These are phyloP conservation scores for Gephyroberyx darwinii DNA, from an alignment of 2,797 vertebrate species.

Conservation along the genomic window DNA sequence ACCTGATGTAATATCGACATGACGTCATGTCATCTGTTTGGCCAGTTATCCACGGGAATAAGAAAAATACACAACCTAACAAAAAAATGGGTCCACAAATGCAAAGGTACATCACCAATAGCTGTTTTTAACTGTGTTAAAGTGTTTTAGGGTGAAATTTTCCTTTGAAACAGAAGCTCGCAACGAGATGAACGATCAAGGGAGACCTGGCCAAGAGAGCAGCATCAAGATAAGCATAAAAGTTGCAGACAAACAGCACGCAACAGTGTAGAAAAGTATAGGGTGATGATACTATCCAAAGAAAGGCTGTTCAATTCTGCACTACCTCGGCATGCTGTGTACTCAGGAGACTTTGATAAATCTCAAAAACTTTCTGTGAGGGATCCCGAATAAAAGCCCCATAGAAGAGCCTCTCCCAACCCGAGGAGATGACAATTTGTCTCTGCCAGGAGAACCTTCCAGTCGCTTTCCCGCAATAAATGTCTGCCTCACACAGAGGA, in stretches of 20 bases:
- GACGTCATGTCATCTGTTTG: constrained; percentile 7
- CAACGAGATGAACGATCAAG: constrained; percentile 5
- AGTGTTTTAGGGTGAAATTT: constrained; percentile 7
- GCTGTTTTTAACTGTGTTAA: too few relatives aligned
- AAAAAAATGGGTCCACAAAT: neutral
- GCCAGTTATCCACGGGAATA: constrained; percentile 1
- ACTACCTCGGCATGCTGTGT: constrained; percentile 31
- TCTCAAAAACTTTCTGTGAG: constrained; percentile 67
- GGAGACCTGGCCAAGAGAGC: neutral
- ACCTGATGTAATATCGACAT: too few relatives aligned
- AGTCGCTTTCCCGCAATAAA: constrained; percentile 69
- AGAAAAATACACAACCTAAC: neutral
- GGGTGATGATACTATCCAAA: neutral
- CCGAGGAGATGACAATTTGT: constrained; percentile 66
- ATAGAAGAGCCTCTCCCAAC: constrained; percentile 60
- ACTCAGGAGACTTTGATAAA: constrained; percentile 64
- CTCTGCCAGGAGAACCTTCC: constrained; percentile 67
- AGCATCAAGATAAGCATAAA: constrained; percentile 16
- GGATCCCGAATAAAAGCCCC: constrained; percentile 68
- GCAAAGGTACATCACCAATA: neutral
- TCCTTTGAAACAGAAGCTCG: neutral
- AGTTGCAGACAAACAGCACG: neutral
- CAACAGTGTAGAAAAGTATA: constrained; percentile 9
- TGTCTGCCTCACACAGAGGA: constrained; percentile 63
- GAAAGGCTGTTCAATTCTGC: neutral